Conservation (phyloP, 2,113 vertebrate species). For the Azemiops feae region DNA sequence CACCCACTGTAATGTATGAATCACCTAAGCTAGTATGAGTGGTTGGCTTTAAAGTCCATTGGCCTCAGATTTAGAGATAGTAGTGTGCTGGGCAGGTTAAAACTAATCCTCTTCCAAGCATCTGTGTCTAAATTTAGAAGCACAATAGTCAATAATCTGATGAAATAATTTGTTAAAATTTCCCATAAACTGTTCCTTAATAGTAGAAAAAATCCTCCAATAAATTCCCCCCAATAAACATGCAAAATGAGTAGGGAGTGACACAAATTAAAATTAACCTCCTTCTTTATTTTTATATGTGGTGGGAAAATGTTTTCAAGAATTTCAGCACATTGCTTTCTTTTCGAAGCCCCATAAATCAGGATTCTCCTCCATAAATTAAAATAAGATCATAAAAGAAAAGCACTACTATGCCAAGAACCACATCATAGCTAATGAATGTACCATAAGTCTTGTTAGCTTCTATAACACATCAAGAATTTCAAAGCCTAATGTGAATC, state of each 20-base stretch:
- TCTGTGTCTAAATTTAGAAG: conserved; percentile 26
- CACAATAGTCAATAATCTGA: conserved; percentile 11
- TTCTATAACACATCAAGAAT: background rate
- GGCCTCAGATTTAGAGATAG: background rate
- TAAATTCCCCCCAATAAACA: conserved; percentile 37
- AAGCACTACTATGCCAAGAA: background rate
- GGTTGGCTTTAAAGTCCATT: background rate
- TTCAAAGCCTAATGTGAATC: background rate
- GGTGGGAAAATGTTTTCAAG: background rate
- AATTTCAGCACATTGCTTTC: background rate
- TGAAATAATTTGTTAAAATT: conserved; percentile 41
- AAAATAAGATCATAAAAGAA: background rate
- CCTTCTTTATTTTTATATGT: conserved; percentile 4
- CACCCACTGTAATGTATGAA: conserved; percentile 9
- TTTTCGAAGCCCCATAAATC: conserved; percentile 3
- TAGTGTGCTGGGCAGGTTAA: background rate
- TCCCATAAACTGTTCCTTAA: conserved; percentile 42
- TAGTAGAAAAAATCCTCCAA: conserved; percentile 16
- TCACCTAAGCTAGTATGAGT: conserved; percentile 30
- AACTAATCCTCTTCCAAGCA: background rate
- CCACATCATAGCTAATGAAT: background rate
- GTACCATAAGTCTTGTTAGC: background rate
- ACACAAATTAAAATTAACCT: conserved; percentile 33
- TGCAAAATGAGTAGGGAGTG: conserved; percentile 33
- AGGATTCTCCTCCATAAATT: background rate